These are phyloP conservation scores for Hozukius guyotensis DNA, from an alignment of 2,797 vertebrate species.

Conservation along the genomic window DNA sequence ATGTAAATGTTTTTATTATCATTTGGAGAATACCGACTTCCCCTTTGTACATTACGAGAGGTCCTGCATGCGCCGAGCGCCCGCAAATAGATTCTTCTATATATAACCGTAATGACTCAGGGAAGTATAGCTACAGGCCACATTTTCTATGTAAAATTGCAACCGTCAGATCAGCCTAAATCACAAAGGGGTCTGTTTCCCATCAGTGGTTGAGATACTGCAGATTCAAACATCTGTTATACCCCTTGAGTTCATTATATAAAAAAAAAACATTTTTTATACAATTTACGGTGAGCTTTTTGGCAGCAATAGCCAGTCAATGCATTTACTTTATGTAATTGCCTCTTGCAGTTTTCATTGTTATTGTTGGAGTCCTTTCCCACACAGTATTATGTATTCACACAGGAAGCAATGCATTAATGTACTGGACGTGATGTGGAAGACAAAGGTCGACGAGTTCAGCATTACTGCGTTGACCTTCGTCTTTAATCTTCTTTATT, in stretches of 20 bases:
- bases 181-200: background rate
- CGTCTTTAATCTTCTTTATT: background rate
- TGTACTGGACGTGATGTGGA: background rate
- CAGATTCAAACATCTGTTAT: background rate
- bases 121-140: constrained; percentile 10
- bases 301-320: background rate
- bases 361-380: background rate
- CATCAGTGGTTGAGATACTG: background rate
- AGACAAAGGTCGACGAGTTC: background rate
- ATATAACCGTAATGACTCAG: constrained; percentile 23
- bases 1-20: background rate
- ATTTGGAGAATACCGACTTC: background rate
- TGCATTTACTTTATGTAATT: background rate
- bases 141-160: constrained; percentile 2
- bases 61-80: background rate
- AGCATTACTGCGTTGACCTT: background rate
- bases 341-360: background rate
- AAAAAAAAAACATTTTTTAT: background rate
- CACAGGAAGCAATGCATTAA: background rate
- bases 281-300: background rate
- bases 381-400: background rate
- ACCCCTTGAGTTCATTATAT: background rate
- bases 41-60: background rate
- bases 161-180: background rate
- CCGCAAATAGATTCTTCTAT: background rate